Conservation (phyloP, 2,888 invertebrate genomes). For the Omphaloscelis lunosa region DNA sequence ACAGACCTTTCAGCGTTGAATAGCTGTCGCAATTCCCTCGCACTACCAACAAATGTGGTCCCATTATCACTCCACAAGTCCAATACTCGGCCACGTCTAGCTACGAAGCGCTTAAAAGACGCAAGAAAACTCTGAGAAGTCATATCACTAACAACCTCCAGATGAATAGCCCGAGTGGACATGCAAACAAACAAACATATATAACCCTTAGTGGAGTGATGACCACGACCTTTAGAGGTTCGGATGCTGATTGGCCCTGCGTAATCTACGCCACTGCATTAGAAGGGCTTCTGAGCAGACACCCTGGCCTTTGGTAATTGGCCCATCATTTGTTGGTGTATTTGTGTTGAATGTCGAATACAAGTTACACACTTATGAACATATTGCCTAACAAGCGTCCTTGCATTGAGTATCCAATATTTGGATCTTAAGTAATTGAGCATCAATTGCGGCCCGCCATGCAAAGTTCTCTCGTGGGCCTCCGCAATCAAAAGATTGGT, state of each 20-base stretch:
- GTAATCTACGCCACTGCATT: slow-evolving; percentile 12
- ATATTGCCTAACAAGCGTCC: slow-evolving; percentile 7
- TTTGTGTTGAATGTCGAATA: slow-evolving; percentile 3
- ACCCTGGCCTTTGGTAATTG: slow-evolving; percentile 16
- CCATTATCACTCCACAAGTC: slow-evolving; percentile 21
- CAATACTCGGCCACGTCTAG: slow-evolving; percentile 16
- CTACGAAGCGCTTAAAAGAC: slow-evolving; percentile 4
- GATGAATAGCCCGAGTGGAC: slow-evolving; percentile 11
- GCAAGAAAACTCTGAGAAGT: slow-evolving; percentile 17
- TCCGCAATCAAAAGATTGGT: slow-evolving; percentile 11
- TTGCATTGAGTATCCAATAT: slow-evolving; percentile 14
- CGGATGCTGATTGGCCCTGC: slow-evolving; percentile 10
- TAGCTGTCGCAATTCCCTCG: slow-evolving; percentile 6
- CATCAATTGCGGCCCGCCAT: slow-evolving; percentile 24
- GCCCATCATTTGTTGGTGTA: slow-evolving; percentile 16
- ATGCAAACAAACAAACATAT: slow-evolving; percentile 17
- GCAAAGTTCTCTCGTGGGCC: slow-evolving; percentile 18
- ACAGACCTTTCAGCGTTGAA: slow-evolving; percentile 13
- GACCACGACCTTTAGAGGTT: slow-evolving; percentile 3
- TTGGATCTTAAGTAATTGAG: slow-evolving; percentile 12
- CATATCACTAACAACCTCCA: slow-evolving; percentile 8
- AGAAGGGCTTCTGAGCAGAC: slow-evolving; percentile 14
- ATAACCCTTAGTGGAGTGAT: slow-evolving; percentile 10
- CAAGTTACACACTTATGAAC: slow-evolving; percentile 18
- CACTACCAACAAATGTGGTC: slow-evolving; percentile 19